These are phyloP conservation scores for Heterohyrax brucei DNA, from an alignment of 2,797 vertebrate species.

Conservation along the genomic window DNA sequence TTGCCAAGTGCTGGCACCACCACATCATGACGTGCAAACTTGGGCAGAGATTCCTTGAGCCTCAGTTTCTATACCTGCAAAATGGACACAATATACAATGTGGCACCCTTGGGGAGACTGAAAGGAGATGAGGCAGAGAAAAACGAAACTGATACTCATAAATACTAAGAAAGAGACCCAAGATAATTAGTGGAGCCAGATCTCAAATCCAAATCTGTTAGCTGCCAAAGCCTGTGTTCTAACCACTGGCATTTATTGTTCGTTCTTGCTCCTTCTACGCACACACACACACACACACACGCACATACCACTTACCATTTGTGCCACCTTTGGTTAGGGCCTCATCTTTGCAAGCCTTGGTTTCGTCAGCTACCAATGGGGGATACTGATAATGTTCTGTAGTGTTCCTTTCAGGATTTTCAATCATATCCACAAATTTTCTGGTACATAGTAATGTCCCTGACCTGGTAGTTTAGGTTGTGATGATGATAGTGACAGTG, in stretches of 20 bases:
- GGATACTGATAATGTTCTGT: not conserved
- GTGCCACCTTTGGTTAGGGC: no score
- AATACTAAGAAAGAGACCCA: not conserved
- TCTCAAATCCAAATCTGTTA: not conserved
- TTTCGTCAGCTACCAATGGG: not conserved
- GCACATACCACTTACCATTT: not conserved
- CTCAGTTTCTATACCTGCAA: not conserved
- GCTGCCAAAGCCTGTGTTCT: not conserved
- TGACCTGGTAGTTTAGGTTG: not conserved
- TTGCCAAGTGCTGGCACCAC: not conserved
- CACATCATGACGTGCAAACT: rapidly evolving
- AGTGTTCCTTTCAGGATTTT: not conserved
- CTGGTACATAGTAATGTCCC: not conserved
- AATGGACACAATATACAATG: not conserved
- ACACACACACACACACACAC: not conserved
- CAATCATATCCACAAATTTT: no score
- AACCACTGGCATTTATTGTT: not conserved
- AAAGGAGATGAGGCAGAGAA: not conserved
- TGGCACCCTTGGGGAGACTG: not conserved
- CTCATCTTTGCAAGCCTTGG: not conserved
- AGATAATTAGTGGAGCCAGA: no score
- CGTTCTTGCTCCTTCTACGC: not conserved
- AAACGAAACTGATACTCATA: not conserved
- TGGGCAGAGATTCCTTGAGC: not conserved
- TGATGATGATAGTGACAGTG: not conserved